Conservation (phyloP, 2,888 invertebrate species). For the Megaustenia siamemsis region DNA sequence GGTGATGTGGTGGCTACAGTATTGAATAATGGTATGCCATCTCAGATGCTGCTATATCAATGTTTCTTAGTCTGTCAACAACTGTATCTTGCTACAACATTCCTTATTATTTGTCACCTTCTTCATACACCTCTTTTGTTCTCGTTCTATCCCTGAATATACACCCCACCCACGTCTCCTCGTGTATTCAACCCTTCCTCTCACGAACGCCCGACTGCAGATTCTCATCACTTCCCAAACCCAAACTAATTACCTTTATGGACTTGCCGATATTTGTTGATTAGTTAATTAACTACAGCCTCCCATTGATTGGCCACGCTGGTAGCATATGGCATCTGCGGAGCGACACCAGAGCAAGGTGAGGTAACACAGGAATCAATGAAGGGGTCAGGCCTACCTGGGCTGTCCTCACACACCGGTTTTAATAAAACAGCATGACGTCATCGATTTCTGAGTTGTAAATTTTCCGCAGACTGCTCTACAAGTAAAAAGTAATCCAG, state of each 20-base stretch:
- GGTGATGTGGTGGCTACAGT: too few relatives aligned
- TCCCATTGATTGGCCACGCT: background rate
- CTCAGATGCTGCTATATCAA: too few relatives aligned
- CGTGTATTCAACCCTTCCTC: too few relatives aligned
- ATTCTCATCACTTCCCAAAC: constrained; percentile 3
- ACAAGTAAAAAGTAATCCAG: background rate
- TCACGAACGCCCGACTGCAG: background rate
- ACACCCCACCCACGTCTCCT: background rate
- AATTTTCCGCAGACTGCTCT: background rate
- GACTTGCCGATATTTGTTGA: constrained; percentile 20
- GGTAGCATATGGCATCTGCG: constrained; percentile 19
- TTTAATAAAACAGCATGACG: constrained; percentile 23
- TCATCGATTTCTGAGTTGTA: constrained; percentile 29
- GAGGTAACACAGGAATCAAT: constrained; percentile 35
- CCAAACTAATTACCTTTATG: constrained; percentile 46
- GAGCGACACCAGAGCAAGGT: background rate
- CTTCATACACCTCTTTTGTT: too few relatives aligned
- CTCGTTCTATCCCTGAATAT: background rate
- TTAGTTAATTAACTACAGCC: constrained; percentile 48
- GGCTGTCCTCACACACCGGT: background rate
- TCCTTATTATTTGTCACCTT: too few relatives aligned
- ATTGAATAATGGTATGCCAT: too few relatives aligned
- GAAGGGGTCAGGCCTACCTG: constrained; percentile 13
- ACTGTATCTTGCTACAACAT: too few relatives aligned
- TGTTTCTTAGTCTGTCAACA: too few relatives aligned